A percentile compares a stretch with the other conserved stretches of the same genome.
These are phyloP conservation scores for Zoanthus sociatus DNA, from an alignment of 92 coral and sea anemone species.

Conservation along the genomic window DNA sequence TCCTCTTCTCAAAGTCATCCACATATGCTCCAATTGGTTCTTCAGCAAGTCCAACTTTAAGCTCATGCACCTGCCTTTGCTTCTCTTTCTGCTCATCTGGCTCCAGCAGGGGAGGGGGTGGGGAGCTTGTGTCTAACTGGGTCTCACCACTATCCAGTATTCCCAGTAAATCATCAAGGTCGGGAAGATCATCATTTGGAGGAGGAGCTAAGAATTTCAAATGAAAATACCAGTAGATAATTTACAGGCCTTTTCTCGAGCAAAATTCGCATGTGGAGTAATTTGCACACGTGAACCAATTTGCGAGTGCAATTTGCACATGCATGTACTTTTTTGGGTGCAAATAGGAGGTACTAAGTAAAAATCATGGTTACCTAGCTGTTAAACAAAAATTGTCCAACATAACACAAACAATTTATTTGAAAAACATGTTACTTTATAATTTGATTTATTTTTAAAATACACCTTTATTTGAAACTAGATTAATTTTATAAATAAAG, in stretches of 20 bases:
- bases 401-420: no score
- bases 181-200: slow-evolving; percentile 82
- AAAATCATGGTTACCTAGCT: no score
- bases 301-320: no score
- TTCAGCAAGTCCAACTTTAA: slow-evolving; percentile 90
- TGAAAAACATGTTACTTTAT: no score
- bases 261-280: no score
- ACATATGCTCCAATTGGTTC: slow-evolving; percentile 80
- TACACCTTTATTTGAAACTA: no score
- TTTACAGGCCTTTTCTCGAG: neutral
- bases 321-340: no score
- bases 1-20: slow-evolving; percentile 91
- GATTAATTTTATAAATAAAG: no score
- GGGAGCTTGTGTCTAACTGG: slow-evolving; percentile 79
- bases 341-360: no score
- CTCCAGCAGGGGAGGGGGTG: slow-evolving; percentile 83
- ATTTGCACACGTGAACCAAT: no score
- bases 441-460: no score
- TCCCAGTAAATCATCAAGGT: slow-evolving; percentile 91
- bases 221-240: neutral
- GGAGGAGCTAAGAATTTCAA: slow-evolving; percentile 70
- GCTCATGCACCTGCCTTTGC: slow-evolving; percentile 82
- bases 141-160: slow-evolving; percentile 89
- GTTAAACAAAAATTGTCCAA: no score
- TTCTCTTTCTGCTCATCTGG: slow-evolving; percentile 89